phyloP scores from a whole-genome alignment of 2,797 vertebrate genomes.

The Lerista edwardsae region DNA sequence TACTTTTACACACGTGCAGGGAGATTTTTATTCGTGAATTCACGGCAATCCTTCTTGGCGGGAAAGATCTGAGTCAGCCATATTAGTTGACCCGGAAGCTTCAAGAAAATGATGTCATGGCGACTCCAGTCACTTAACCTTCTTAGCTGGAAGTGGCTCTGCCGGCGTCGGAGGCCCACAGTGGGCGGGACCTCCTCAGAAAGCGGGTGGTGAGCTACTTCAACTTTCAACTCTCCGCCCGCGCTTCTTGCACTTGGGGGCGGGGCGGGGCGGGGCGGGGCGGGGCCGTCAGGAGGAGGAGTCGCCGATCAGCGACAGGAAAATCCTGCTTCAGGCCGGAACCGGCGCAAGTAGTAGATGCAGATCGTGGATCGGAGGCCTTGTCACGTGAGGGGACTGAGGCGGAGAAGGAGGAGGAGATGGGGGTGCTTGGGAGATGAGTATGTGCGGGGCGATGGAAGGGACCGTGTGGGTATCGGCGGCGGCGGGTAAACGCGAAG shows the following conservation, averaged over 20 bases:
- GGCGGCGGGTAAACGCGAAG: neutral
- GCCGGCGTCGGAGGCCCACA: neutral
- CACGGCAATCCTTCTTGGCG: too few relatives aligned
- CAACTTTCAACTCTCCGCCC: neutral
- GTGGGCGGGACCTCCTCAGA: neutral
- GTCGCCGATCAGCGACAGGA: neutral
- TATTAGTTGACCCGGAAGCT: too few relatives aligned
- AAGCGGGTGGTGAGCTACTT: too few relatives aligned
- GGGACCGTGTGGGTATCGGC: neutral
- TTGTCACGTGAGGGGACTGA: neutral
- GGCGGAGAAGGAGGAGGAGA: neutral
- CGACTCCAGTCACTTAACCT: too few relatives aligned
- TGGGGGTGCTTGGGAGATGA: neutral
- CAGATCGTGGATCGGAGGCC: neutral
- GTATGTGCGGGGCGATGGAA: neutral
- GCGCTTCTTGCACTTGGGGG: neutral
- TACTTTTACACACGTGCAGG: too few relatives aligned
- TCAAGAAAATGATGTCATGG: too few relatives aligned
- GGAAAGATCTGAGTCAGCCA: too few relatives aligned
- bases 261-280: constrained; percentile 1
- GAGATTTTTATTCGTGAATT: too few relatives aligned
- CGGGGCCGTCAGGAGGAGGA: neutral
- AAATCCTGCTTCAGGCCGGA: neutral
- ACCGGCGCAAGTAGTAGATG: neutral
- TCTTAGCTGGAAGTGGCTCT: too few relatives aligned